A percentile compares a stretch with the other conserved stretches of the same genome.
These are phyloP conservation scores for Drosophila mimetica DNA, from an alignment of 2,888 invertebrate genomes.

Conservation along the genomic window DNA sequence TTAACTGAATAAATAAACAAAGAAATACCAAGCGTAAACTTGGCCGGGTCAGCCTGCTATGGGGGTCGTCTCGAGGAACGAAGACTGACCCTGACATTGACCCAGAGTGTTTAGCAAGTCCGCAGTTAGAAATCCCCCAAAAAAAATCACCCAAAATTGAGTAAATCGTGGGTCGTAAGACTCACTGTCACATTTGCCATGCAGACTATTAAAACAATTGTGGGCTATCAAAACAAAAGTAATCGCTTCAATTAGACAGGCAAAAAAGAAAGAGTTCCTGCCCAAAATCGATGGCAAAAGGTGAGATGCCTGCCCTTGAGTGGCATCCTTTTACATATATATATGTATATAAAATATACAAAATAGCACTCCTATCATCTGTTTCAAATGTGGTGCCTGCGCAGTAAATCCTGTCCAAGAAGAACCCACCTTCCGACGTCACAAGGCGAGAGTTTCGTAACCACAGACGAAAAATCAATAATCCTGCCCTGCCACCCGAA, in stretches of 20 bases:
- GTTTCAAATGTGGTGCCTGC: slow-evolving; percentile 39
- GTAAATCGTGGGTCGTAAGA: slow-evolving; percentile 7
- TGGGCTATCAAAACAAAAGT: slow-evolving; percentile 27
- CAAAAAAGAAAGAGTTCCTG: neutral
- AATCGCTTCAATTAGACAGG: slow-evolving; percentile 16
- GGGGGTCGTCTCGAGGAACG: slow-evolving; percentile 20
- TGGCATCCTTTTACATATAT: neutral
- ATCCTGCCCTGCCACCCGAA: slow-evolving; percentile 29
- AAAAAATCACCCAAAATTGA: slow-evolving; percentile 19
- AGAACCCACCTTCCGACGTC: slow-evolving; percentile 28
- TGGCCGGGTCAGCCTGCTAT: slow-evolving; percentile 37
- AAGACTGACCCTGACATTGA: slow-evolving; percentile 49
- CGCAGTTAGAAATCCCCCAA: neutral
- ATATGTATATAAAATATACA: neutral
- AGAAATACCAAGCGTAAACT: slow-evolving; percentile 7
- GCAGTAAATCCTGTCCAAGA: slow-evolving; percentile 25
- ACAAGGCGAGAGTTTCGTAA: slow-evolving; percentile 50
- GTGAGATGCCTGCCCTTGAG: slow-evolving; percentile 21
- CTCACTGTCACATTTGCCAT: slow-evolving; percentile 23
- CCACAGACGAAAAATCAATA: slow-evolving; percentile 56
- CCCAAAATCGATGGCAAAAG: slow-evolving; percentile 27
- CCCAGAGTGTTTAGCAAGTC: slow-evolving; percentile 31
- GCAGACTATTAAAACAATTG: slow-evolving; percentile 19
- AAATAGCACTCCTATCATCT: slow-evolving; percentile 37
- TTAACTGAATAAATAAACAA: slow-evolving; percentile 21